Conservation (phyloP, 2,113 vertebrate genomes). For the Tetraodon nigroviridis region DNA sequence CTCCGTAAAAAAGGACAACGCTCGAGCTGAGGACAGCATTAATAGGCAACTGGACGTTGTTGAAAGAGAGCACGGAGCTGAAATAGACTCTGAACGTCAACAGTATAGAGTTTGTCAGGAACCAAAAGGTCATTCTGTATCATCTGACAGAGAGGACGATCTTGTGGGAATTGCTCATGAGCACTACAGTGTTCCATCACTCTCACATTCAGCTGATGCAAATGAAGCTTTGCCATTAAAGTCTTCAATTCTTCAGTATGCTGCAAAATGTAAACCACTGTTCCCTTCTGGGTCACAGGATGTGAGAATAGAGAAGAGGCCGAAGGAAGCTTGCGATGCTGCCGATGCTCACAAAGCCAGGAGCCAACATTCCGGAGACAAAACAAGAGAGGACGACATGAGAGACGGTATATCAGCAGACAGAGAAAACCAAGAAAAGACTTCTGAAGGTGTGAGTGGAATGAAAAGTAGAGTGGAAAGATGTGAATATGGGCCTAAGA, state of each 20-base stretch:
- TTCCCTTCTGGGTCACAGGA: not conserved
- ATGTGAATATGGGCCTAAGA: conserved; percentile 1
- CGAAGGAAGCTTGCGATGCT: conserved; percentile 8
- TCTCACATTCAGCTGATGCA: not conserved
- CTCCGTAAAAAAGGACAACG: conserved; percentile 72
- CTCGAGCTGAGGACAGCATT: conserved; percentile 67
- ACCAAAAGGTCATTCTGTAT: conserved; percentile 20
- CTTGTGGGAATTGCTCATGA: conserved; percentile 1
- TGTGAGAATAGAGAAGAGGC: conserved; percentile 1
- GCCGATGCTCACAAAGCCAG: conserved; percentile 24
- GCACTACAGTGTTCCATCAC: conserved; percentile 1
- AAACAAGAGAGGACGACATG: conserved; percentile 14
- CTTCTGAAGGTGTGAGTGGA: conserved; percentile 5
- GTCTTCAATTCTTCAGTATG: not conserved
- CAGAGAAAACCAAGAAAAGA: conserved; percentile 26
- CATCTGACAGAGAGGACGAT: conserved; percentile 4
- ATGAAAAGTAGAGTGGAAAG: not conserved
- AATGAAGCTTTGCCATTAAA: not conserved
- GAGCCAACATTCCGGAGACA: conserved; percentile 35
- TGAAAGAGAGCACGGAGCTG: conserved; percentile 70
- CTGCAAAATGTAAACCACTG: not conserved
- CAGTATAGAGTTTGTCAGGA: conserved; percentile 10
- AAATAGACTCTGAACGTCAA: conserved; percentile 65
- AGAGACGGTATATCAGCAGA: conserved; percentile 9
- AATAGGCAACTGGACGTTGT: conserved; percentile 72